Evolutionary conservation across 2,888 invertebrate genomes (phyloP).

Genomic region (Opisthograptis luteolata): DNA sequence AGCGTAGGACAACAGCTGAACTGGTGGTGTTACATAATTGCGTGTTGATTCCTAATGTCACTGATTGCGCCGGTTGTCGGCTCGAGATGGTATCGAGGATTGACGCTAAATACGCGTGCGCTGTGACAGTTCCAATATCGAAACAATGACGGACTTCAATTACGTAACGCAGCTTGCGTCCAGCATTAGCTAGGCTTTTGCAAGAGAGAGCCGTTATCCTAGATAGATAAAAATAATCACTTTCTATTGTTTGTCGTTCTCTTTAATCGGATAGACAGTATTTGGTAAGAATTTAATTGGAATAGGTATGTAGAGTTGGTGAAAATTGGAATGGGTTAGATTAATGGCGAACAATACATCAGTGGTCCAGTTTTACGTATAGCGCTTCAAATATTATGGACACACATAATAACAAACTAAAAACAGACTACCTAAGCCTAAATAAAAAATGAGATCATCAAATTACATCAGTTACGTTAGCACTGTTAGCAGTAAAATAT

Average conservation of each 20-base stretch:
- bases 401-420: not conserved
- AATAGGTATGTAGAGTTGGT: not conserved
- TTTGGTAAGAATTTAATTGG: slow-evolving; percentile 1
- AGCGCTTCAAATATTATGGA: too few species aligned
- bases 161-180: slow-evolving; percentile 74
- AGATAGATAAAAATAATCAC: slow-evolving; percentile 38
- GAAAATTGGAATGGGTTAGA: too few species aligned
- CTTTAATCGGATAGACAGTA: not conserved
- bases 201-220: slow-evolving; percentile 55
- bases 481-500: not conserved
- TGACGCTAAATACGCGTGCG: slow-evolving; percentile 81
- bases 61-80: slow-evolving; percentile 63
- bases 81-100: slow-evolving; percentile 77
- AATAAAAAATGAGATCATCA: slow-evolving; percentile 7
- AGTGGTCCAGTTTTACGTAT: too few species aligned
- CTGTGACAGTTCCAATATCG: slow-evolving; percentile 79
- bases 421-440: too few species aligned
- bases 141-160: slow-evolving; percentile 78
- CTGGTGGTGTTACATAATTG: slow-evolving; percentile 61
- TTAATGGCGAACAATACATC: too few species aligned
- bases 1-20: slow-evolving; percentile 10
- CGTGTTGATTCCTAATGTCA: slow-evolving; percentile 66
- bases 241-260: slow-evolving; percentile 28
- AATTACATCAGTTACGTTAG: slow-evolving; percentile 30
- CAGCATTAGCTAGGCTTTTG: slow-evolving; percentile 48